Conservation (phyloP, 2,113 vertebrate species). For the Nannospalax galili region DNA sequence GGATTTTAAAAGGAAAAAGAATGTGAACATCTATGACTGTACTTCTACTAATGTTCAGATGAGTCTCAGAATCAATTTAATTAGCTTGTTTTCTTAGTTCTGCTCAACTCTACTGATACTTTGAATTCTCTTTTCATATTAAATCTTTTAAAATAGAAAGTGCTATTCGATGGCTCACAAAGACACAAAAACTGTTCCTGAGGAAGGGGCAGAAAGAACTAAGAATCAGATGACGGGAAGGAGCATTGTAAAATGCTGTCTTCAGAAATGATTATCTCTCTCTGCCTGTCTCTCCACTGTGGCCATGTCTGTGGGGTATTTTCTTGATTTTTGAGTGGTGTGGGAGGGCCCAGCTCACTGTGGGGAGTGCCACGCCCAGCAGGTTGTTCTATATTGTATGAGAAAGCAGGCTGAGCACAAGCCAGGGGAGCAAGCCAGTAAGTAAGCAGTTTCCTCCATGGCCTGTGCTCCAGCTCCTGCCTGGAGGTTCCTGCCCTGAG, state of each 20-base stretch:
- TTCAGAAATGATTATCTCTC: background rate
- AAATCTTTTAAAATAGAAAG: background rate
- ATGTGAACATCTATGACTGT: background rate
- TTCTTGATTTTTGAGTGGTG: too few relatives aligned
- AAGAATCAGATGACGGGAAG: too few relatives aligned
- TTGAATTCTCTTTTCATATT: background rate
- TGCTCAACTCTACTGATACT: background rate
- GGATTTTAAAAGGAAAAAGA: slow-evolving; percentile 22
- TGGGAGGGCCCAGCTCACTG: too few relatives aligned
- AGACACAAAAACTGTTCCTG: background rate
- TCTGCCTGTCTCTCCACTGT: rapidly evolving
- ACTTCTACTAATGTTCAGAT: background rate
- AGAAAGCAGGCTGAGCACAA: too few relatives aligned
- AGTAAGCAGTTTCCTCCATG: too few relatives aligned
- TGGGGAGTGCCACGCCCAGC: too few relatives aligned
- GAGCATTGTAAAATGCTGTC: too few relatives aligned
- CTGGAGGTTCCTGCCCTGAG: too few relatives aligned
- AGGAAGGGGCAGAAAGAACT: background rate
- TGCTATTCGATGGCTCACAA: background rate
- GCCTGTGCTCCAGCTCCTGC: too few relatives aligned
- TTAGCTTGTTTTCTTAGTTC: background rate
- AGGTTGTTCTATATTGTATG: too few relatives aligned
- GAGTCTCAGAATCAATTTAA: slow-evolving; percentile 35
- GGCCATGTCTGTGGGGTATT: too few relatives aligned
- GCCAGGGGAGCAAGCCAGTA: too few relatives aligned